Percentiles rank a stretch among this genome's conserved stretches.
Evolutionary conservation across 2,113 vertebrate species (phyloP).

Genomic region (Ictalurus punctatus): DNA sequence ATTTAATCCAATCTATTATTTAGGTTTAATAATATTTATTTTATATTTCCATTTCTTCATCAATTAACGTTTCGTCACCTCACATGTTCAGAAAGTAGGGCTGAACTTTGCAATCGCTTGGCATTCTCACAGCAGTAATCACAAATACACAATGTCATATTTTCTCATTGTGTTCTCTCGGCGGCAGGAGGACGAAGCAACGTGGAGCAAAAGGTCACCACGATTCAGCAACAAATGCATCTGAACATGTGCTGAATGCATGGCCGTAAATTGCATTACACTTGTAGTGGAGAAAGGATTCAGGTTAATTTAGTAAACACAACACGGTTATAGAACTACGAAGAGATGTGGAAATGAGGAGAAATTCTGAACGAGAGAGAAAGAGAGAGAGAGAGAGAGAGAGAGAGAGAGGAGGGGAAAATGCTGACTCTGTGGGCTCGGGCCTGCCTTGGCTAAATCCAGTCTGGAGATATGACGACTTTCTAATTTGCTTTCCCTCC

Average conservation of each 20-base stretch:
- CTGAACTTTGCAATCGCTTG: not conserved
- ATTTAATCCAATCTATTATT: not conserved
- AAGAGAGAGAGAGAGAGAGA: conserved; percentile 5
- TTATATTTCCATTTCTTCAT: not conserved
- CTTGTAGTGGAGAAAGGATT: conserved; percentile 92
- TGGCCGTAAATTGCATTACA: conserved; percentile 95
- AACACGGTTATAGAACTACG: conserved; percentile 85
- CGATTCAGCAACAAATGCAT: conserved; percentile 88
- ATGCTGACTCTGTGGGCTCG: conserved; percentile 96
- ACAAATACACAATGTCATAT: conserved; percentile 44
- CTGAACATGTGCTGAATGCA: conserved; percentile 78
- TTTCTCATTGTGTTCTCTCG: conserved; percentile 39
- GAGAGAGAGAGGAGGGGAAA: conserved; percentile 66
- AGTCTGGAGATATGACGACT: conserved; percentile 98
- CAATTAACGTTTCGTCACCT: not conserved
- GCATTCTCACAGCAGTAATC: conserved; percentile 42
- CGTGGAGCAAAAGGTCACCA: conserved; percentile 81
- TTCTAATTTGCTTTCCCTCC: conserved; percentile 99
- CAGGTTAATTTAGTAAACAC: conserved; percentile 99
- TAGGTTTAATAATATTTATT: not conserved
- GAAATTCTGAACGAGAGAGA: conserved; percentile 69
- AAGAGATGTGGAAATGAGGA: conserved; percentile 85
- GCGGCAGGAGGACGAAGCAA: conserved; percentile 61
- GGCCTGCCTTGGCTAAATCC: conserved; percentile 96
- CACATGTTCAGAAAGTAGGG: conserved; percentile 7